Evolutionary conservation across 2,797 vertebrate genomes (phyloP).

Genomic region (Acanthis flammea): DNA sequence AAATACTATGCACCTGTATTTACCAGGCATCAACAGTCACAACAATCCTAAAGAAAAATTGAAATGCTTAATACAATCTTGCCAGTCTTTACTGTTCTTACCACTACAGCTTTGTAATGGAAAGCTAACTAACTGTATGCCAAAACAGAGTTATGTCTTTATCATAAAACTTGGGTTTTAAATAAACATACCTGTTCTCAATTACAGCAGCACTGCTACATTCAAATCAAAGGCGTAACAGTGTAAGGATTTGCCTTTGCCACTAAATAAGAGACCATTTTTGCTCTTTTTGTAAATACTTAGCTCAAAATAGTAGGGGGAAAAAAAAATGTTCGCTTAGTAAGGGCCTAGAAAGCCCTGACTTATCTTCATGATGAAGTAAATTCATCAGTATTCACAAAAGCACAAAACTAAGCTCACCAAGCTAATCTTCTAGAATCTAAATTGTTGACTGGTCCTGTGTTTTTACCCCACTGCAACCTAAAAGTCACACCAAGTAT

Average conservation of each 20-base stretch:
- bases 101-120: rapidly evolving
- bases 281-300: background rate
- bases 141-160: background rate
- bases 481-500: background rate
- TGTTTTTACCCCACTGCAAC: background rate
- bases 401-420: background rate
- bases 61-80: background rate
- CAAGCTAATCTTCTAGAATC: background rate
- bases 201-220: background rate
- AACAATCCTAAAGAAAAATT: background rate
- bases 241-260: background rate
- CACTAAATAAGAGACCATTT: background rate
- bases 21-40: background rate
- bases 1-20: background rate
- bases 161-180: background rate
- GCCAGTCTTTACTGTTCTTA: background rate
- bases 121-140: background rate
- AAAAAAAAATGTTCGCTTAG: background rate
- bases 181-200: background rate
- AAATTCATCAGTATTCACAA: background rate
- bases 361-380: background rate
- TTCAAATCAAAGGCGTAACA: background rate
- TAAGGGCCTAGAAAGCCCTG: background rate
- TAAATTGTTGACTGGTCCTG: background rate
- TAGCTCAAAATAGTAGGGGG: background rate